These are phyloP conservation scores for Eupeodes corollae DNA, from an alignment of 1,140 invertebrate species.

Conservation along the genomic window DNA sequence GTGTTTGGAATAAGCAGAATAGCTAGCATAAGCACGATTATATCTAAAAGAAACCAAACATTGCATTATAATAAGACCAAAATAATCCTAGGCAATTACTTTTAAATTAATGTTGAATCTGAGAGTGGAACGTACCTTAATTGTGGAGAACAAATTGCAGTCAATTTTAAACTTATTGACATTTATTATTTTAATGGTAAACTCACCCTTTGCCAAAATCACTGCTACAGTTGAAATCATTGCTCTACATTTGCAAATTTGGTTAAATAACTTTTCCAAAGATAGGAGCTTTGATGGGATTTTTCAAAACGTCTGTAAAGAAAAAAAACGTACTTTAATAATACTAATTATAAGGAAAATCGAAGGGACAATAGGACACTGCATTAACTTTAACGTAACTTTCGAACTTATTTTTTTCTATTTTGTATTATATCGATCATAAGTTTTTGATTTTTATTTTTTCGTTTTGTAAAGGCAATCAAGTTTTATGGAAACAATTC, in stretches of 20 bases:
- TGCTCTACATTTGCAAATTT: constrained; percentile 13
- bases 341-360: neutral
- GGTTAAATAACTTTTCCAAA: neutral
- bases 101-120: no score
- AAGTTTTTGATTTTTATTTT: constrained; percentile 10
- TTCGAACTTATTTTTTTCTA: no score
- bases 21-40: constrained; percentile 2
- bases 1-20: no score
- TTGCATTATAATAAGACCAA: neutral
- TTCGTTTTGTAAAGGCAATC: no score
- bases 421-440: no score
- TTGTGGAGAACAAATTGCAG: neutral
- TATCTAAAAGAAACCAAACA: constrained; percentile 3
- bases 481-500: no score
- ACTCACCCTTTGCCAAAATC: constrained; percentile 17
- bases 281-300: neutral
- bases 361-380: neutral
- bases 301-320: neutral
- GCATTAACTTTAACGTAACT: neutral
- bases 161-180: neutral
- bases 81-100: neutral
- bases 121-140: no score
- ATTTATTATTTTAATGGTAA: neutral
- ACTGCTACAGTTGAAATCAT: constrained; percentile 20
- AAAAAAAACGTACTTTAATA: neutral